Base-by-base conservation (phyloP, 2,113 vertebrate genomes). In the Nycticryphes semicollaris region DNA sequence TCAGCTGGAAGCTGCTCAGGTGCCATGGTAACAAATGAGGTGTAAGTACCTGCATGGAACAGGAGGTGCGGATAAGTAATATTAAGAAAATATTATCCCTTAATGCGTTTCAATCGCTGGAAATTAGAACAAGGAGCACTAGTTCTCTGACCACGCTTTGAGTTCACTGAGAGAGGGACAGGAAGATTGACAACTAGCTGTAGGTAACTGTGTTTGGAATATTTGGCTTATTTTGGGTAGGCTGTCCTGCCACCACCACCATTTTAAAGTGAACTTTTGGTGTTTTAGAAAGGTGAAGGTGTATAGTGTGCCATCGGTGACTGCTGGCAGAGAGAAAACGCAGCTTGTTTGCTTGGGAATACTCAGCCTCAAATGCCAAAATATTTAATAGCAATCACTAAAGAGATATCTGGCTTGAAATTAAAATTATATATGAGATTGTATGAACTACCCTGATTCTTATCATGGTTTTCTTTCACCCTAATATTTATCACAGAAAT, bases 11-110 rank as follows among this genome's bases (percentile, higher is more conserved):
- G 95, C 94, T 84, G 87, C 94, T 96, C 95, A 87, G 50, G 48
- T 91, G 81, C 87, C 91, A 93, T 96, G 95, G 95, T 95, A 95
- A 97, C 91, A 87, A 89, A 94, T 91, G 89, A 97, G 93, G 70
- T 76, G 24, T 94, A 94, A 96, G 93, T 76, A 96, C 94, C 93
- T 94, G 84, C 41, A 4, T 3, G 24, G 95, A 84, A 18, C 62
- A 62, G 85, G 84, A 78, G 56, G 41, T 35, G 67, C 2, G 19
- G 81, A 85, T 97, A 57, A 94, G 87, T 28, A 76, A 79, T 79
- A 37, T 68, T 85, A 89, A 91, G 80, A 78, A 95, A 95, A 89
- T 96, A 89, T 92, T 94, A 94, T 89, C 94, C 25, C 0, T 28
- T 93, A 95, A 95, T 94, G 66, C 45, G 0, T 68, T 76, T 85